These are phyloP conservation scores for Labrus mixtus DNA, from an alignment of 2,113 vertebrate species.

Conservation along the genomic window DNA sequence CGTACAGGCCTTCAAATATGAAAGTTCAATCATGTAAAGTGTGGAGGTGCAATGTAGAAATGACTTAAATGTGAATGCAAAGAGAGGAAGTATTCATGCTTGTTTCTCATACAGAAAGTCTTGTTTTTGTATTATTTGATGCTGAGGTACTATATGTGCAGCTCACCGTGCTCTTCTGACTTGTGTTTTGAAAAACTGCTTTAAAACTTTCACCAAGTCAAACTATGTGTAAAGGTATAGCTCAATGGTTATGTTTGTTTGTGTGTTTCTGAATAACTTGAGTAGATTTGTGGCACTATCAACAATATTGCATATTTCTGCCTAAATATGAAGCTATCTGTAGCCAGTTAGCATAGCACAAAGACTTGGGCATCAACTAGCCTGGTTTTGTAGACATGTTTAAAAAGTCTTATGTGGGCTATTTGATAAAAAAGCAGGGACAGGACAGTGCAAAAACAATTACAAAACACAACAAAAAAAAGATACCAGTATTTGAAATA, in stretches of 20 bases:
- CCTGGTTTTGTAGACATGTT: no score
- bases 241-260: background rate
- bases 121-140: conserved; percentile 8
- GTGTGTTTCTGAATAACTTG: no score
- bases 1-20: conserved; percentile 16
- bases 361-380: no score
- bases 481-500: no score
- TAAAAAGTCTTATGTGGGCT: no score
- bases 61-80: conserved; percentile 18
- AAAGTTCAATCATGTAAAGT: background rate
- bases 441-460: no score
- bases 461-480: no score
- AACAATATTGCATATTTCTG: no score
- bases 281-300: no score
- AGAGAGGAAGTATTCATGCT: background rate
- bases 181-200: conserved; percentile 8
- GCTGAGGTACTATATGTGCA: background rate
- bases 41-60: background rate
- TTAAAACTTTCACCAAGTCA: conserved; percentile 23
- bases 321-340: background rate
- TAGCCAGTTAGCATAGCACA: background rate
- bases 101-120: background rate
- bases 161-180: background rate
- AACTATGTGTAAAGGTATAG: conserved; percentile 3
- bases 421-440: no score